phyloP scores from a whole-genome alignment of 1,140 invertebrate species.

The Cyphomyrmex costatus region DNA sequence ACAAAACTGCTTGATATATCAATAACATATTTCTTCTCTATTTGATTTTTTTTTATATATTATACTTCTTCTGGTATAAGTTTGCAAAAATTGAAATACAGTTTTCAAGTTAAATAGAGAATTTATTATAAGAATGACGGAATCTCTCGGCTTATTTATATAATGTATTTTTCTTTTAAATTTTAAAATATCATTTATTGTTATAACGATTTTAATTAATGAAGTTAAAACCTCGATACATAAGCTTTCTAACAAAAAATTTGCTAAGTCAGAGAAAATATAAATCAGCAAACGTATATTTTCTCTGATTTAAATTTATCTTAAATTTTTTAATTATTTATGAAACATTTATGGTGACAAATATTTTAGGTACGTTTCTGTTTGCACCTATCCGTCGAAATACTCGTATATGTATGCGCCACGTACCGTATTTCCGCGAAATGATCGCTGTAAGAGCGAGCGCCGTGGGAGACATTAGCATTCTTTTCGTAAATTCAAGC shows the following conservation, averaged over 20 bases:
- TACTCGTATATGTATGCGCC: constrained; percentile 2
- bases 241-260: not conserved
- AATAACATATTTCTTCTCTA: not conserved
- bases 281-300: not conserved
- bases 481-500: constrained; percentile 63
- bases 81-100: not conserved
- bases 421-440: constrained; percentile 51
- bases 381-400: constrained; percentile 19
- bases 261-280: not conserved
- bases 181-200: constrained; percentile 1
- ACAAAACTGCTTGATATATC: not conserved
- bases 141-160: not conserved
- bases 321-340: constrained; percentile 17
- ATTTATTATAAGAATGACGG: not conserved
- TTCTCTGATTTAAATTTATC: not conserved
- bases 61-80: not conserved
- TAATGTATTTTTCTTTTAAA: not conserved
- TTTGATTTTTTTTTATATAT: not conserved
- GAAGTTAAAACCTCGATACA: not conserved
- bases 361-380: constrained; percentile 28
- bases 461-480: constrained; percentile 42
- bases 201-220: not conserved
- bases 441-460: constrained; percentile 54
- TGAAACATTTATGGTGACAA: constrained; percentile 28
- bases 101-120: not conserved